A percentile compares a stretch with the other conserved stretches of the same genome.
phyloP scores from a whole-genome alignment of 1,140 invertebrate species.

The Microvelia longipes region DNA sequence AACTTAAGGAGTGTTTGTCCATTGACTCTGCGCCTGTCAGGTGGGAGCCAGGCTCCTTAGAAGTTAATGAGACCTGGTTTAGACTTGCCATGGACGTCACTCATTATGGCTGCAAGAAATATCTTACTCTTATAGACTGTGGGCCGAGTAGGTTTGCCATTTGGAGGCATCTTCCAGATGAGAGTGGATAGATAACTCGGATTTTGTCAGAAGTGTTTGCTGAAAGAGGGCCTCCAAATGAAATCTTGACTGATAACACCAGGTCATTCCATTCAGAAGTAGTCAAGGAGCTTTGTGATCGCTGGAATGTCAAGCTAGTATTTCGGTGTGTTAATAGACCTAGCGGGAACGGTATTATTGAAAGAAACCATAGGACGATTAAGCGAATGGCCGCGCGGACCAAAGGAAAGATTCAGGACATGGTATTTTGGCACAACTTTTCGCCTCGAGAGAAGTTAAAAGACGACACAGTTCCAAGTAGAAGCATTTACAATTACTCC shows the following conservation, averaged over 20 bases:
- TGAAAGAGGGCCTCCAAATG: not conserved
- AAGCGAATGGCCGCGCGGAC: not conserved
- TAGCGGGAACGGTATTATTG: not conserved
- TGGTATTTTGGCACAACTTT: not conserved
- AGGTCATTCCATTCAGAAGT: not conserved
- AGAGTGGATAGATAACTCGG: not conserved
- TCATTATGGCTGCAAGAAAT: not conserved
- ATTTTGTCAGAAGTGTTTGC: not conserved
- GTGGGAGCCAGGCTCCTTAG: not conserved
- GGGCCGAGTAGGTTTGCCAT: not conserved
- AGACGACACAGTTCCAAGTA: not conserved
- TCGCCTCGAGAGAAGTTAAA: not conserved
- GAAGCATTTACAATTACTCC: not conserved
- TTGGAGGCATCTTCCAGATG: not conserved
- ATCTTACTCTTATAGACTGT: not conserved
- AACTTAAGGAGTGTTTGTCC: not conserved
- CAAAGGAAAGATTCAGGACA: not conserved
- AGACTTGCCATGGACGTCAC: not conserved
- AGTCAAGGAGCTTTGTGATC: not conserved
- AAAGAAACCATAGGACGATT: not conserved
- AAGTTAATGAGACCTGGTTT: not conserved
- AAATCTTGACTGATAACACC: not conserved
- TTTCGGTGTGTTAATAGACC: not conserved
- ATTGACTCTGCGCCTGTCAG: not conserved
- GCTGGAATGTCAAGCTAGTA: not conserved